Evolutionary conservation across 2,797 vertebrate species (phyloP).

Genomic region (Phrynocephalus vlangalii): DNA sequence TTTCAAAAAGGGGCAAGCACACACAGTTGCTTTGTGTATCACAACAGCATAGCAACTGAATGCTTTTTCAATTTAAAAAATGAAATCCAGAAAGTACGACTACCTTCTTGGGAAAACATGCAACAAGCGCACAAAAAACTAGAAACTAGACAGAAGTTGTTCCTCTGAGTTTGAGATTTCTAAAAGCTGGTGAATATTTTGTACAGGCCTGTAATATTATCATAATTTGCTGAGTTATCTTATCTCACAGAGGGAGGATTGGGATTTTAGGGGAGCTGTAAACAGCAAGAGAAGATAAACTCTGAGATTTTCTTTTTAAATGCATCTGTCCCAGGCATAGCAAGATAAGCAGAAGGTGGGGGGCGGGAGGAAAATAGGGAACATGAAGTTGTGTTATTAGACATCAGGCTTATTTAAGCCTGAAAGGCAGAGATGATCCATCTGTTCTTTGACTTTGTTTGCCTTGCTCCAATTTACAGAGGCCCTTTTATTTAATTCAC

Average conservation of each 20-base stretch:
- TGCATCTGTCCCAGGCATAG: conserved; percentile 23
- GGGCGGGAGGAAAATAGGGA: not conserved
- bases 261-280: conserved; percentile 41
- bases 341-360: not conserved
- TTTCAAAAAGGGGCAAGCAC: not conserved
- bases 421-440: conserved; percentile 34
- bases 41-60: conserved; percentile 43
- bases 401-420: conserved; percentile 21
- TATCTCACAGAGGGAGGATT: not conserved
- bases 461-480: conserved; percentile 17
- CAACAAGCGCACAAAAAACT: not conserved
- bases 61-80: not conserved
- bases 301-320: conserved; percentile 14
- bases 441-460: conserved; percentile 29
- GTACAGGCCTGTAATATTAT: not conserved
- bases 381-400: conserved; percentile 38
- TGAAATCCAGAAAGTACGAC: conserved; percentile 8
- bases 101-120: conserved; percentile 30
- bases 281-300: conserved; percentile 44
- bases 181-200: conserved; percentile 14
- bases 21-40: not conserved
- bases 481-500: not conserved
- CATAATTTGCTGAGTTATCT: conserved; percentile 30
- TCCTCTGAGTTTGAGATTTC: not conserved
- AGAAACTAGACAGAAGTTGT: conserved; percentile 5